Evolutionary conservation across 2,113 vertebrate species (phyloP), one percentile per base, ranked within the genome.

Genomic region (Chitala chitala): DNA sequence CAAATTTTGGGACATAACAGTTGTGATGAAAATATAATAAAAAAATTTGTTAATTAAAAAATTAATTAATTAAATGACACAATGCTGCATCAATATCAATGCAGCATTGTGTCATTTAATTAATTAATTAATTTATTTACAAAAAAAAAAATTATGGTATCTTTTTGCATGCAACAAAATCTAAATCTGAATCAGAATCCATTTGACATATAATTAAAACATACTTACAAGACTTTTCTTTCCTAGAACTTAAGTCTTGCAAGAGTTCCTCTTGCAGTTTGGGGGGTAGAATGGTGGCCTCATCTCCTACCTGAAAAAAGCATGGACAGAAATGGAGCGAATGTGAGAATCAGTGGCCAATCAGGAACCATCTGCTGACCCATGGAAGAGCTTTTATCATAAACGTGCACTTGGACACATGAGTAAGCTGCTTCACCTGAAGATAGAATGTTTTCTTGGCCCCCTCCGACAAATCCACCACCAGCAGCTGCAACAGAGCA

Each of bases 261-360:
- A 93, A 81, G 76, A 94, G 85, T 76, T 91, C 90, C 0, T 82
- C 85, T 77, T 90, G 87, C 50, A 94, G 87, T 82, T 91, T 93
- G 22, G 75, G n/a, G 0, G 93, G 92, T 63, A 94, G 74, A 46
- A 94, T 87, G 6, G 87, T 79, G 70, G 90, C 85, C 82, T 94
- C 93, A 3, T 94, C 93, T 0, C 92, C 92, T 0, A 92, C 86
- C 92, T 84, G 56, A 50, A 17, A 73, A 24, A 38, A 13, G 24
- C 33, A 20, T 31, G 20, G 20, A 33, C 9, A 50, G 24, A 69
- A 38, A 58, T 17, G 59, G 40, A 36, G 13, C 9, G 44, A 69
- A 69, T 15, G 15, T 13, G 22, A 50, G 2, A 9, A 44, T 38
- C 22, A 17, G 12, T 46, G n/a, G 36, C 31, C 33, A 38, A 5